Conservation (phyloP, 2,113 vertebrate genomes). For the Colossoma macropomum region DNA sequence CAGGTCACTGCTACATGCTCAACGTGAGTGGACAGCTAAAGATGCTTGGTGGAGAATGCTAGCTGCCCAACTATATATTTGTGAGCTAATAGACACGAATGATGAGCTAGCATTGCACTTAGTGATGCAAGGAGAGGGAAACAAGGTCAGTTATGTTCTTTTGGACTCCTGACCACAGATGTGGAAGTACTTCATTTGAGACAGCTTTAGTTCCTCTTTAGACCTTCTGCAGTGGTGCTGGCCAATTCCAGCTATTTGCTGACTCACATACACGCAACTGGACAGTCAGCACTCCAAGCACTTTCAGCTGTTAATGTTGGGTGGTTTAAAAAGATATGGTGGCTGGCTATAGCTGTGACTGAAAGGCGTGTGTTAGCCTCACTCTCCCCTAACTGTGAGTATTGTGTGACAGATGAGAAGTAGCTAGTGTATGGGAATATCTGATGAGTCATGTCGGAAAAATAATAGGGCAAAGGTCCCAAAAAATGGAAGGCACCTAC, state of each 20-base stretch:
- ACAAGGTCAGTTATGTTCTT: too few relatives aligned
- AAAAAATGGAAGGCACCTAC: conserved; percentile 7
- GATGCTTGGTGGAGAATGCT: too few relatives aligned
- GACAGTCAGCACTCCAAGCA: not conserved
- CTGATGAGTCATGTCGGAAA: not conserved
- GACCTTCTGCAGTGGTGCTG: not conserved
- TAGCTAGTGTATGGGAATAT: not conserved
- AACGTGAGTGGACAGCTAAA: too few relatives aligned
- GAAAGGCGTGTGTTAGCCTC: not conserved
- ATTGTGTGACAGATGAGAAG: not conserved
- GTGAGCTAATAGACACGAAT: too few relatives aligned
- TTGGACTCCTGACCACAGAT: too few relatives aligned
- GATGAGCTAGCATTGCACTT: too few relatives aligned
- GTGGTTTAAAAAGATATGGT: not conserved
- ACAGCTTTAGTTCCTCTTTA: not conserved
- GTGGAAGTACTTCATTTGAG: too few relatives aligned
- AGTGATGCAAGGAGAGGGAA: too few relatives aligned
- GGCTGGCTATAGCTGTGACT: not conserved
- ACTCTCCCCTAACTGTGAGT: not conserved
- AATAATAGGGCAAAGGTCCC: not conserved
- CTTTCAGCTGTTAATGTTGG: not conserved
- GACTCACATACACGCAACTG: not conserved
- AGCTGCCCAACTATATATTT: too few relatives aligned
- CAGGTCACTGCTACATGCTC: too few relatives aligned
- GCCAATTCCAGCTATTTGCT: not conserved